Conservation (phyloP, 2,888 invertebrate species). For the Anoncus sp. region DNA sequence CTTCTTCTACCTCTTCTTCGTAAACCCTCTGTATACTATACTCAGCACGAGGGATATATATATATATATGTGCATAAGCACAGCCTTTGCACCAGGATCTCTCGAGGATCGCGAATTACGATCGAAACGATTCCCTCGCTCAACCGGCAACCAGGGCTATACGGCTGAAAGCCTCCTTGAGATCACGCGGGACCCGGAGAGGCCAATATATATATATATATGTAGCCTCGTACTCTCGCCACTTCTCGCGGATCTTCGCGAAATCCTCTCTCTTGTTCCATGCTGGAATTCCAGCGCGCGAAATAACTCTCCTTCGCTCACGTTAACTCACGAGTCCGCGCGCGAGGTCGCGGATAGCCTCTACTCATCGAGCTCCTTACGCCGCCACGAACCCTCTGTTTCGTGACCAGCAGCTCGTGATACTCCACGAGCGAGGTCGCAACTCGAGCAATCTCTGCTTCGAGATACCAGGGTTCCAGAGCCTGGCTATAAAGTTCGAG, state of each 20-base stretch:
- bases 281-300: conserved; percentile 58
- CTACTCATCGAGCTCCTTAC: neutral
- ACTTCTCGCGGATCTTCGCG: conserved; percentile 1
- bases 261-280: conserved; percentile 28
- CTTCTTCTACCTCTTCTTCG: too few relatives aligned
- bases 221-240: conserved; percentile 3
- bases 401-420: conserved; percentile 51
- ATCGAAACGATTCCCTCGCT: conserved; percentile 58
- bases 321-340: conserved; percentile 58
- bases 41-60: conserved; percentile 12
- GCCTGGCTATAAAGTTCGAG: conserved; percentile 32
- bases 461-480: conserved; percentile 20
- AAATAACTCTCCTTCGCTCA: conserved; percentile 62
- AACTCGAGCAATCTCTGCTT: conserved; percentile 55
- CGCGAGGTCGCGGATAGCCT: conserved; percentile 62
- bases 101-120: conserved; percentile 61
- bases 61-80: conserved; percentile 42
- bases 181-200: conserved; percentile 33
- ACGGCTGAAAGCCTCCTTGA: conserved; percentile 32
- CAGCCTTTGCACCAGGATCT: conserved; percentile 54
- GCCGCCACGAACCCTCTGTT: conserved; percentile 25
- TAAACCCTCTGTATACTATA: conserved; percentile 32
- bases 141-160: conserved; percentile 35
- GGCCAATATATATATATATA: conserved; percentile 26
- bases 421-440: conserved; percentile 52